Base-by-base conservation (phyloP, 2,113 vertebrate genomes). In the Thomomys bottae region DNA sequence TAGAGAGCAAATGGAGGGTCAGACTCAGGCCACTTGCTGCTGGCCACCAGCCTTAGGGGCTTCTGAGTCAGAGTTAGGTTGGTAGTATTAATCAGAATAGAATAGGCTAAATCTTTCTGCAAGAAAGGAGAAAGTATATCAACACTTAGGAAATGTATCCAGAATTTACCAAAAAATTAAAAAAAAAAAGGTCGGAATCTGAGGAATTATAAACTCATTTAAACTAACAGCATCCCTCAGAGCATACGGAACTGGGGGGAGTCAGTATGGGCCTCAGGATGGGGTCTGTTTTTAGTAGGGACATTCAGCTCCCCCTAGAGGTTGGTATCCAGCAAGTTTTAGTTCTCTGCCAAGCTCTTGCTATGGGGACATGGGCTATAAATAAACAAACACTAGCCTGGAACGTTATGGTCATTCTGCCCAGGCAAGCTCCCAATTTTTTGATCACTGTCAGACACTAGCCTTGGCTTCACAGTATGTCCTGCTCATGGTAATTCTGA, bases 301-400 rank as follows among this genome's bases (percentile, higher is more conserved):
- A 78, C n/a, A 23, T 66, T 49, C 77, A 71, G 95, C 95, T 94
- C 95, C 95, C 93, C 76, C 94, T 94, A 85, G 85, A 90, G 94
- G 90, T 90, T 45, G 95, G 45, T 87, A 71, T 88, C 71, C 71
- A 88, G 0, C 36, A 91, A 70, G n/a, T 21, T 38, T 91, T 49
- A 45, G 36, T 71, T 84, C 83, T 79, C 88, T 93, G 90, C 96
- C 95, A 95, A 95, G 87, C 85, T 86, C 92, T 97, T 36, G 67
- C 94, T 90, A 88, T 95, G 94, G 94, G 95, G 88, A 96, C 86
- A 11, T 90, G 11, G 26, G 94, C 82, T 93, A 95, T 96, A 95
- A 94, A 96, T 96, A 97, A 96, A 87, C 92, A 96, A 93, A 94
- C 89, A 71, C 84, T 88, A 0, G 57, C 67, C 82, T 68, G 87